A percentile compares a stretch with the other conserved stretches of the same genome.
phyloP scores from a whole-genome alignment of 2,113 vertebrate genomes.

The Mormyrus iriodes region DNA sequence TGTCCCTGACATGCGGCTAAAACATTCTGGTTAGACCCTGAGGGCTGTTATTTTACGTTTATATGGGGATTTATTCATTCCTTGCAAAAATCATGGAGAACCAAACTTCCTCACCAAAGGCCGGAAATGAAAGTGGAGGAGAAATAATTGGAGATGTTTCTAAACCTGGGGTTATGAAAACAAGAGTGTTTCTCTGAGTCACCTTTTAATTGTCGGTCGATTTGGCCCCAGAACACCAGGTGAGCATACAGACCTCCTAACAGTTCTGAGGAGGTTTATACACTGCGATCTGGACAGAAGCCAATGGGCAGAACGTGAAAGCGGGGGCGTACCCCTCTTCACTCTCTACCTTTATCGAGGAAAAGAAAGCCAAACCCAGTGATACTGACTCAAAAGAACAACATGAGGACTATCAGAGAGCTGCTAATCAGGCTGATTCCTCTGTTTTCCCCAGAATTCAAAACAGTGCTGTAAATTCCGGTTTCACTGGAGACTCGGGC shows the following conservation, averaged over 20 bases:
- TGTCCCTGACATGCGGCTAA: background rate
- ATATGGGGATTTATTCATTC: background rate
- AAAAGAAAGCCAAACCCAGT: background rate
- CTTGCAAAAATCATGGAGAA: slow-evolving; percentile 6
- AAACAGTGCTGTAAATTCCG: background rate
- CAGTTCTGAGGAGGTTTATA: background rate
- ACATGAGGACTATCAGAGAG: background rate
- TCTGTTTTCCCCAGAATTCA: background rate
- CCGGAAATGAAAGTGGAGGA: background rate
- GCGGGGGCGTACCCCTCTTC: background rate
- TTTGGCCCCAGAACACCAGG: background rate
- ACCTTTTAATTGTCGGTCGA: background rate
- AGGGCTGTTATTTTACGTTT: background rate
- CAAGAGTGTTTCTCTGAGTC: background rate
- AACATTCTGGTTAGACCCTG: background rate
- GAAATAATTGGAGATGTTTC: background rate
- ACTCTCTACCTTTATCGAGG: background rate
- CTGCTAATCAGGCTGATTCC: background rate
- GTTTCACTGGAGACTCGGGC: background rate
- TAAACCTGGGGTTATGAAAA: background rate
- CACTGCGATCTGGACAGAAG: too few relatives aligned
- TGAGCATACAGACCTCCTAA: background rate
- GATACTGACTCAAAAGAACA: background rate
- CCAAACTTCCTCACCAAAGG: background rate
- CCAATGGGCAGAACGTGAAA: background rate